These are phyloP conservation scores for Alaudala cheleensis DNA, from an alignment of 2,113 vertebrate species.

Conservation along the genomic window DNA sequence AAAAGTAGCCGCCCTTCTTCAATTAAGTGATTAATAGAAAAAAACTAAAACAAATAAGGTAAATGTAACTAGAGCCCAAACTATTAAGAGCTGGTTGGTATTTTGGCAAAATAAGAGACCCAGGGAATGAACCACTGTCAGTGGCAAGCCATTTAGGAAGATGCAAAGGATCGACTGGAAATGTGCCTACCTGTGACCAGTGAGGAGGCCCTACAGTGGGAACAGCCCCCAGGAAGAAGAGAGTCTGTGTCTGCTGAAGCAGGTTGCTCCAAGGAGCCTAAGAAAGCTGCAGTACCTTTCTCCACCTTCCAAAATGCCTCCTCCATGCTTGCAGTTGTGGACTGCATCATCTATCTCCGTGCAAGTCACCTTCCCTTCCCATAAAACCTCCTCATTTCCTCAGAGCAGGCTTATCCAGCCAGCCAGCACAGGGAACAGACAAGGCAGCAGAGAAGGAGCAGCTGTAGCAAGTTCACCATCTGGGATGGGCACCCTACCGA, in stretches of 20 bases:
- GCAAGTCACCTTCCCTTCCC: not conserved
- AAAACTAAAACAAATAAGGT: not conserved
- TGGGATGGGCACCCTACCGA: not conserved
- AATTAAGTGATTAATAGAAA: not conserved
- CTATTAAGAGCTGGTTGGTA: not conserved
- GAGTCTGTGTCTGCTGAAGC: rapidly evolving
- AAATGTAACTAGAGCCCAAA: not conserved
- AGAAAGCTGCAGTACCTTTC: not conserved
- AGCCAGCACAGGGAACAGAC: not conserved
- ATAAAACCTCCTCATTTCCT: not conserved
- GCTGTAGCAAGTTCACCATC: not conserved
- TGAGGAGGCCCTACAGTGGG: not conserved
- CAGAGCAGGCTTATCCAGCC: rapidly evolving
- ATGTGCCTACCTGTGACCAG: not conserved
- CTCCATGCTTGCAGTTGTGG: not conserved
- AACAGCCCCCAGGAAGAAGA: not conserved
- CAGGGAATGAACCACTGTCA: not conserved
- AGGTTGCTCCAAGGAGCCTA: not conserved
- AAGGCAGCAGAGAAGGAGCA: not conserved
- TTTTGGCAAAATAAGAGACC: not conserved
- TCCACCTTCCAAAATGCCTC: not conserved
- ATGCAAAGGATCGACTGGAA: not conserved
- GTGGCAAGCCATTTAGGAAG: not conserved
- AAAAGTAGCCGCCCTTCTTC: not conserved
- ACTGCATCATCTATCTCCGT: rapidly evolving